Conservation (phyloP, 2,888 invertebrate species). For the Laspeyria flexula region DNA sequence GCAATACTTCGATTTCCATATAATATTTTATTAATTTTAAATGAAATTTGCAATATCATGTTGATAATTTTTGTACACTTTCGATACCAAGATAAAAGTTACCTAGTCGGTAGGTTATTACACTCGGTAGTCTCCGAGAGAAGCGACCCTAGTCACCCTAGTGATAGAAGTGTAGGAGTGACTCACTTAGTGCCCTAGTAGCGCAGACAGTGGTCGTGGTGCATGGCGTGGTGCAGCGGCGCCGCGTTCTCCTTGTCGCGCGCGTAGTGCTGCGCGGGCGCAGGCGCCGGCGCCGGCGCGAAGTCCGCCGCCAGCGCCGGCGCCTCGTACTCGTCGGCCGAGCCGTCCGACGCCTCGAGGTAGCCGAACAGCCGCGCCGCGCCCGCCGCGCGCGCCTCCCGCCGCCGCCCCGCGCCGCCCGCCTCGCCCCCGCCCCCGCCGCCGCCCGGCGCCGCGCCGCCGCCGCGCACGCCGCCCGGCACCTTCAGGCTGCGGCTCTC, state of each 20-base stretch:
- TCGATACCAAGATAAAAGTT: too few species aligned
- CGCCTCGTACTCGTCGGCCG: slow-evolving; percentile 84
- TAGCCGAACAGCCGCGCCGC: slow-evolving; percentile 90
- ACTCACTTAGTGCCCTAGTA: slow-evolving; percentile 52
- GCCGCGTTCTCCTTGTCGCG: slow-evolving; percentile 80
- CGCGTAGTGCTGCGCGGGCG: slow-evolving; percentile 53
- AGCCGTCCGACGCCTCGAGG: slow-evolving; percentile 91
- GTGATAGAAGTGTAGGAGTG: neutral
- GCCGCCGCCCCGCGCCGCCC: slow-evolving; percentile 50
- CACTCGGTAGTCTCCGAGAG: too few species aligned
- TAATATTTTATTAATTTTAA: too few species aligned
- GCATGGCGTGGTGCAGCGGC: slow-evolving; percentile 71
- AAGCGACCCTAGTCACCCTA: too few species aligned
- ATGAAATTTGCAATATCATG: too few species aligned
- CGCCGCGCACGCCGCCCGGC: slow-evolving; percentile 47
- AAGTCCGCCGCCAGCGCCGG: slow-evolving; percentile 58
- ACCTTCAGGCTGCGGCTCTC: slow-evolving; percentile 87
- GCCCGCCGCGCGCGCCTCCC: slow-evolving; percentile 71
- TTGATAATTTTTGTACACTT: too few species aligned
- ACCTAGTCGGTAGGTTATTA: too few species aligned
- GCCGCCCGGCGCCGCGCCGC: slow-evolving; percentile 27
- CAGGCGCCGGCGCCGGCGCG: slow-evolving; percentile 41
- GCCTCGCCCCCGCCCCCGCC: slow-evolving; percentile 52
- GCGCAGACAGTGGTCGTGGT: slow-evolving; percentile 80
- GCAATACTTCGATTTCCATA: too few species aligned